Evolutionary conservation across 2,888 invertebrate species (phyloP), one percentile per base, ranked within the genome.

Genomic region (Cryptocephalus primarius): DNA sequence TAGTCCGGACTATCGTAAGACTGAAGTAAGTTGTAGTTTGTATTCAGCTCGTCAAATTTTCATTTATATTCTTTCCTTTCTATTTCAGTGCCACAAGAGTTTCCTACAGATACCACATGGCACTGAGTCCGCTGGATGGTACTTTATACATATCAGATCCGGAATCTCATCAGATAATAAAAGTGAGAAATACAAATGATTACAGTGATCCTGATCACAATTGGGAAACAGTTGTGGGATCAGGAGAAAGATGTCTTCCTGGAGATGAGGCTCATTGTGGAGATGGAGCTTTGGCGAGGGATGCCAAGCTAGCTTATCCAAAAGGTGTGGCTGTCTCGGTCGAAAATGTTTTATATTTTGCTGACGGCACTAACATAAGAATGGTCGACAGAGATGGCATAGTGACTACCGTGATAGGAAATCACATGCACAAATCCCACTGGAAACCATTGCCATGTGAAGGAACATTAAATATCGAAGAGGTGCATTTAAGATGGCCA

Each of bases 21-120:
- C 72, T 90, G 49, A 89, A 88, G 88, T 88, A 68, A 80, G 84
- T 9, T 11, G 13, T 40, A 22, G 4, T 36, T 11, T 36, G n/a
- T 4, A 36, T 22, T 22, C 22, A 22, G 6, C 22, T 22, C 22
- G 3, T 22, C 22, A 22, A 6, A 4, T 22, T 22, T 22, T 22
- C 6, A 22, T 22, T 22, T 22, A 22, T 6, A 6, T 22, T 4
- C 2, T 22, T 22, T 22, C 12, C 1, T 50, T 45, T 69, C 38
- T 69, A 65, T 65, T 76, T 55, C 73, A 91, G 94, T 65, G 89
- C 91, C 14, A 90, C 92, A 1, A 79, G 92, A 60, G 93, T 95
- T 0, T 92, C 93, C 1, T 95, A 96, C 70, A 86, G 94, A 46
- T 97, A 96, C 70, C 94, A 95, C 73, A 88, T 99, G 80, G 92